A percentile compares a stretch with the other conserved stretches of the same genome.
Conservation (phyloP, 2,888 invertebrate species). For the Kryphioiulus occultus region DNA sequence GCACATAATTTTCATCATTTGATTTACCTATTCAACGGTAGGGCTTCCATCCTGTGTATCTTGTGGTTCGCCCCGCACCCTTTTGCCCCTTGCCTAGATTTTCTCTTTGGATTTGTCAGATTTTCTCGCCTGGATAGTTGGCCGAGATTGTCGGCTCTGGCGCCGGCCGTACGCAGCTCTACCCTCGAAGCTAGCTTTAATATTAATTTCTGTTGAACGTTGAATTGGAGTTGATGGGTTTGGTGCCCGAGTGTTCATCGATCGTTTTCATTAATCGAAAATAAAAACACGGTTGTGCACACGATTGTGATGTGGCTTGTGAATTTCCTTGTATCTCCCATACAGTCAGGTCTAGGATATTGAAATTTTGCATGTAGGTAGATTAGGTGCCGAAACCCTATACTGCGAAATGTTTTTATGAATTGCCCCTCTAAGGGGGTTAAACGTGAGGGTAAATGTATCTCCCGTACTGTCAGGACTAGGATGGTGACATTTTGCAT, state of each 20-base stretch:
- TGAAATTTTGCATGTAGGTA: no score
- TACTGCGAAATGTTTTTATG: no score
- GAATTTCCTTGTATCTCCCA: no score
- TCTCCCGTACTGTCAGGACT: no score
- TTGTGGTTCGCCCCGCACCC: neutral
- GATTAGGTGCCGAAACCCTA: no score
- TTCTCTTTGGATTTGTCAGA: neutral
- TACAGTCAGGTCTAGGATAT: no score
- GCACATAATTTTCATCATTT: neutral
- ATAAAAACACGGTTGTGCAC: neutral
- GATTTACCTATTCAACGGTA: neutral
- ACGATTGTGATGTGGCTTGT: neutral
- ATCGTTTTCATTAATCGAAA: constrained; percentile 3
- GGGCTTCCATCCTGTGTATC: constrained; percentile 16
- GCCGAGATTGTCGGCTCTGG: neutral
- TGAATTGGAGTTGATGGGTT: neutral
- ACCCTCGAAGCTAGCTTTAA: neutral
- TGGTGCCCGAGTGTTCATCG: neutral
- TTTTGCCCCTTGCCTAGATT: neutral
- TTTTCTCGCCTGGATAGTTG: neutral
- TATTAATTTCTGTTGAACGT: neutral
- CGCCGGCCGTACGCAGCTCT: neutral
- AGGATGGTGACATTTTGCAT: no score
- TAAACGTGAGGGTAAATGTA: no score
- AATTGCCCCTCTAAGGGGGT: no score